These are phyloP conservation scores for Eidolon dupreanum DNA, from an alignment of 2,797 vertebrate genomes.

Conservation along the genomic window DNA sequence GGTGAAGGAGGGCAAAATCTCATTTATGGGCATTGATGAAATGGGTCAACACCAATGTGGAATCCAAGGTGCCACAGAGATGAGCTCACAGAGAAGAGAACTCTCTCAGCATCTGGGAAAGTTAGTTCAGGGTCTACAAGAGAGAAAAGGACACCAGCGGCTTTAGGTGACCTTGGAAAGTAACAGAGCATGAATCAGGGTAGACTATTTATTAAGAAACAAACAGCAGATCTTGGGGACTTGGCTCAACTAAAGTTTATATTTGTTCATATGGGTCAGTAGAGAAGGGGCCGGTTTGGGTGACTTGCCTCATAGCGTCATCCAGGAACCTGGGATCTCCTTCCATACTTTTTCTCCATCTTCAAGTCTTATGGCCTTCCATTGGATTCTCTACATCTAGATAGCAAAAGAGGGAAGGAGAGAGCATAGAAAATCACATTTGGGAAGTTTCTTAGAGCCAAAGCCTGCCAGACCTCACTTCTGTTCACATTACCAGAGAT, in stretches of 20 bases:
- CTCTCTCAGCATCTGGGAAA: neutral
- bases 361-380: neutral
- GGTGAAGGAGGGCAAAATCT: neutral
- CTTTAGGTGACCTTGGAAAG: neutral
- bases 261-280: neutral
- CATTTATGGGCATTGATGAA: neutral
- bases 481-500: neutral
- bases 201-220: neutral
- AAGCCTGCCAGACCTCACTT: neutral
- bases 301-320: neutral
- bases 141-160: neutral
- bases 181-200: too few species aligned
- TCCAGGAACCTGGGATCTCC: neutral
- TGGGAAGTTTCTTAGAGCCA: neutral
- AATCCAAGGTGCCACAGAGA: neutral
- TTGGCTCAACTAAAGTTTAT: neutral
- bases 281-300: neutral
- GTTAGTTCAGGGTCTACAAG: neutral
- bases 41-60: neutral
- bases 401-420: neutral
- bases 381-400: neutral
- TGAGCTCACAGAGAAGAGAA: neutral
- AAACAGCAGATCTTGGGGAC: neutral
- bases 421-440: neutral
- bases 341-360: neutral